Conservation (phyloP, 1,140 invertebrate genomes). For the Melipona quadrifasciata region DNA sequence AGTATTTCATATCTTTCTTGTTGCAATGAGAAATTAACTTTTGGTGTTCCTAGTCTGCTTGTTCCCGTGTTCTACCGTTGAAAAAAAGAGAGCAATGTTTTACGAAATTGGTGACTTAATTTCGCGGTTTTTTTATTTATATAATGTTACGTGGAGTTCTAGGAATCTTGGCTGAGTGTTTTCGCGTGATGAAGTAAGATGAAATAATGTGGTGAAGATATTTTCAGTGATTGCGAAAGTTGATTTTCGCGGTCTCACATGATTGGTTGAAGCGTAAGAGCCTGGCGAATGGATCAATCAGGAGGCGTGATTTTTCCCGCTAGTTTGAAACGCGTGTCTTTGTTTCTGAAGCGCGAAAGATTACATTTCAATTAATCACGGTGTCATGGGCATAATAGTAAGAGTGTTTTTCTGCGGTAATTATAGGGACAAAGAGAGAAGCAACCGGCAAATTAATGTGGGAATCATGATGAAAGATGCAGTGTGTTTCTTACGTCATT, state of each 20-base stretch:
- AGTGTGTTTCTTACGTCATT: conserved; percentile 26
- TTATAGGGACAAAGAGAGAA: not conserved
- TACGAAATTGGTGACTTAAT: not conserved
- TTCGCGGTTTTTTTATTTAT: not conserved
- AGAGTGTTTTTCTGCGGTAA: not conserved
- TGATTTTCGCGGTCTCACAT: not conserved
- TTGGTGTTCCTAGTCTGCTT: not conserved
- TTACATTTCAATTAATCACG: conserved; percentile 26
- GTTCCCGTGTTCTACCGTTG: not conserved
- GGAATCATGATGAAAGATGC: conserved; percentile 20
- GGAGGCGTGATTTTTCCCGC: not conserved
- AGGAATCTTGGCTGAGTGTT: too few species aligned
- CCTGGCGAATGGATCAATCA: not conserved
- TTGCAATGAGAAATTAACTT: too few species aligned
- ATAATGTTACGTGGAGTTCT: not conserved
- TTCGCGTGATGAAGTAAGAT: too few species aligned
- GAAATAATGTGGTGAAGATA: not conserved
- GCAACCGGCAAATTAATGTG: conserved; percentile 6
- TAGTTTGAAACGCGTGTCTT: conserved; percentile 26
- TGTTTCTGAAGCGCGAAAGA: not conserved
- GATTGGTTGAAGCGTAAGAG: not conserved
- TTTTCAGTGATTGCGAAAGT: not conserved
- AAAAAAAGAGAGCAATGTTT: not conserved
- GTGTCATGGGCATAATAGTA: not conserved
- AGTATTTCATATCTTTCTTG: not conserved